A percentile compares a stretch with the other conserved stretches of the same genome.
These are phyloP conservation scores for Chrysomela aeneicollis DNA, from an alignment of 2,888 invertebrate species.

Conservation along the genomic window DNA sequence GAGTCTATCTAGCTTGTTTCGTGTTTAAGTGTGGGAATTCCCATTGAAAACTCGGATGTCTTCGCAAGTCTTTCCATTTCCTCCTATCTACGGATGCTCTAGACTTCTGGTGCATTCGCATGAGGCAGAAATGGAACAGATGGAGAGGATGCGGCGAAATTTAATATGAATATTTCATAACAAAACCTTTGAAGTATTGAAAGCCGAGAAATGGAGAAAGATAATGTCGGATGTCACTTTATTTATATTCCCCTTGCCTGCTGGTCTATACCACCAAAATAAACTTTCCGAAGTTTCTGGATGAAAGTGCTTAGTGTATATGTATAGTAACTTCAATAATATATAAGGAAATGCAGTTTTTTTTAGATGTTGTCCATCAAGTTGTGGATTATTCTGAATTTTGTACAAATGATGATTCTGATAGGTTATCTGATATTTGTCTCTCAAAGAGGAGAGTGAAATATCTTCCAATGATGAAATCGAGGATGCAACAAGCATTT, in stretches of 20 bases:
- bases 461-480: no score
- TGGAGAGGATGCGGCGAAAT: constrained; percentile 27
- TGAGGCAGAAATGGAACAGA: constrained; percentile 22
- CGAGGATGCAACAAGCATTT: no score
- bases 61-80: not conserved
- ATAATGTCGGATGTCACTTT: constrained; percentile 4
- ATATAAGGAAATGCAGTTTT: no score
- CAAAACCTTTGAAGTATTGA: constrained; percentile 29
- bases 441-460: no score
- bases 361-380: no score
- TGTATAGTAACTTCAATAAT: not conserved
- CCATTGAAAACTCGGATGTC: not conserved
- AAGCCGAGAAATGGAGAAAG: constrained; percentile 23
- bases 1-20: no score
- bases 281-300: not conserved
- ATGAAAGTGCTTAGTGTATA: not conserved
- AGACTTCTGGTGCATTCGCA: constrained; percentile 16
- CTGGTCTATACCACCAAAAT: not conserved
- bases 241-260: not conserved
- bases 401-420: no score
- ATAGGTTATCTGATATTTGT: no score
- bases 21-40: not conserved
- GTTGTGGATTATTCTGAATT: no score
- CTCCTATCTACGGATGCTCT: not conserved
- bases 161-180: constrained; percentile 33